Conservation (phyloP, 2,888 invertebrate species). For the Drosophila mulleri region DNA sequence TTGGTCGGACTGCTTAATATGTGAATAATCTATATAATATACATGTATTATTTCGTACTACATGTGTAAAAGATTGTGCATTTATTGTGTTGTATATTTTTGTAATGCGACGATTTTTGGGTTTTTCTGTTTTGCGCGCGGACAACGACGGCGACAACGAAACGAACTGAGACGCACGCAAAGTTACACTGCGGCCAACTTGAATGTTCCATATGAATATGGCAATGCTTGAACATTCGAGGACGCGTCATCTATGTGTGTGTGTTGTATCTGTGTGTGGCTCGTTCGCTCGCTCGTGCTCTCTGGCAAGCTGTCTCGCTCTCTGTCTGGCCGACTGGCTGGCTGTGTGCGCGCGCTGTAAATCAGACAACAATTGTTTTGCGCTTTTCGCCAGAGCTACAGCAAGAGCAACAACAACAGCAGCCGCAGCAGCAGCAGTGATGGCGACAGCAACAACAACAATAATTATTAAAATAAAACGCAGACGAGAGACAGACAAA, state of each 20-base stretch:
- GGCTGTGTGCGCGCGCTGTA: slow-evolving; percentile 52
- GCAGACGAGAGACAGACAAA: slow-evolving; percentile 58
- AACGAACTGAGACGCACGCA: slow-evolving; percentile 72
- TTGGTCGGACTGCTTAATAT: slow-evolving; percentile 34
- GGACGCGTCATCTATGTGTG: slow-evolving; percentile 16
- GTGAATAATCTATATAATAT: slow-evolving; percentile 31
- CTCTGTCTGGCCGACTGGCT: slow-evolving; percentile 12
- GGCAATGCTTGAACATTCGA: slow-evolving; percentile 50
- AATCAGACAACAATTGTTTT: slow-evolving; percentile 71
- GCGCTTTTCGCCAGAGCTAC: slow-evolving; percentile 63
- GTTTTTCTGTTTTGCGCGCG: slow-evolving; percentile 46
- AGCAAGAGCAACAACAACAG: slow-evolving; percentile 18
- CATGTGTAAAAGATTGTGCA: slow-evolving; percentile 34
- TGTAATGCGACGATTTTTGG: slow-evolving; percentile 56
- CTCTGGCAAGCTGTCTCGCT: slow-evolving; percentile 2
- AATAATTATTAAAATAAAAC: slow-evolving; percentile 70
- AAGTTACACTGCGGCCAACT: slow-evolving; percentile 69
- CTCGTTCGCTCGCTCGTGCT: slow-evolving; percentile 10
- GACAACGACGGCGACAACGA: slow-evolving; percentile 58
- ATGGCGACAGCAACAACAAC: slow-evolving; percentile 36
- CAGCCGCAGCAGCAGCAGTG: slow-evolving; percentile 21
- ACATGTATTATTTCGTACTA: slow-evolving; percentile 23
- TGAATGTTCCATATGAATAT: slow-evolving; percentile 50
- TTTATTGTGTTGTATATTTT: slow-evolving; percentile 30
- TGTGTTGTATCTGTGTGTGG: slow-evolving; percentile 21